A percentile compares a stretch with the other conserved stretches of the same genome.
Evolutionary conservation across 2,113 vertebrate genomes (phyloP).

Genomic region (Delphinus delphis): DNA sequence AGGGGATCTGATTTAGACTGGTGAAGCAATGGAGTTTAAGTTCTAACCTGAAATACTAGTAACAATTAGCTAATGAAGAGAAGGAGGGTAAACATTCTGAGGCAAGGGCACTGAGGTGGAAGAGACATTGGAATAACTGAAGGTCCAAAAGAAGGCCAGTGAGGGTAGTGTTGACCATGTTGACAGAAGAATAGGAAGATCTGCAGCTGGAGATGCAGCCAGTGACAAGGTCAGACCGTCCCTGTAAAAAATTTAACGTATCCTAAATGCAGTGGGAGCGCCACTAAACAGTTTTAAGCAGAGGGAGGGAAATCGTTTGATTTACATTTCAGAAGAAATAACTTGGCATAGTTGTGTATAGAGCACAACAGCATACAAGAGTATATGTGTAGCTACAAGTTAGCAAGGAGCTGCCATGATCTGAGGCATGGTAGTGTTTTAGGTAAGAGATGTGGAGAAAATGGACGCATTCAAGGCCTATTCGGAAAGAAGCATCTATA

Average conservation of each 20-base stretch:
- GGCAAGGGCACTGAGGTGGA: neutral
- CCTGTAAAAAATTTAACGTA: neutral
- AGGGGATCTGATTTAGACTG: neutral
- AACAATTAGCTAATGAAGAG: neutral
- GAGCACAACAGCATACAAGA: neutral
- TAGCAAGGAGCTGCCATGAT: neutral
- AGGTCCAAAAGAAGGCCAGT: neutral
- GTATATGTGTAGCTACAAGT: accelerated
- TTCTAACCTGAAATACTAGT: neutral
- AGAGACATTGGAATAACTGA: neutral
- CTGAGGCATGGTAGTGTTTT: neutral
- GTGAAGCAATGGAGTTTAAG: neutral
- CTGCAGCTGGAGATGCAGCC: accelerated
- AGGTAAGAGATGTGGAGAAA: neutral
- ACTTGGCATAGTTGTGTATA: neutral
- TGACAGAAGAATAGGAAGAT: neutral
- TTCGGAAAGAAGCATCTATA: neutral
- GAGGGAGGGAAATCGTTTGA: neutral
- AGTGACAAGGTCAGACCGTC: neutral
- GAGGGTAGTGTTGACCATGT: neutral
- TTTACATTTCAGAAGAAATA: neutral
- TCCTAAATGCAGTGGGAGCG: neutral
- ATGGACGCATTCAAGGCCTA: neutral
- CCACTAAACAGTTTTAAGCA: neutral
- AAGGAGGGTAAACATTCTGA: neutral